A percentile compares a stretch with the other conserved stretches of the same genome.
These are phyloP conservation scores for Agrochola lota DNA, from an alignment of 2,888 invertebrate genomes.

Conservation along the genomic window DNA sequence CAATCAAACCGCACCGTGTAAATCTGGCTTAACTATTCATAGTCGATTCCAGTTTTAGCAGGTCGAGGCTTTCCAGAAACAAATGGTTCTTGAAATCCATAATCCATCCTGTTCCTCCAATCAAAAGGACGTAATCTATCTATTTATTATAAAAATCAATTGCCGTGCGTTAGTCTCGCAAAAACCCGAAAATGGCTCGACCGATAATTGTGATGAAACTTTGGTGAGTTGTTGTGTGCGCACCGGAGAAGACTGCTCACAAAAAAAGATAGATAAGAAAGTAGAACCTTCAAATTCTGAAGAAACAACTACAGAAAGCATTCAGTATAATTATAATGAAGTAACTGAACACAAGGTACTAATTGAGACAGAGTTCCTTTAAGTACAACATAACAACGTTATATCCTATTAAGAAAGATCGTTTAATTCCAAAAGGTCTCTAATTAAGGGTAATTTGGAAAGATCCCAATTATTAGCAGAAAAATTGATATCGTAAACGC, in stretches of 20 bases:
- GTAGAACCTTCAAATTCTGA: not conserved
- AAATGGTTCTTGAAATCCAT: not conserved
- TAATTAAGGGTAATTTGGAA: constrained; percentile 49
- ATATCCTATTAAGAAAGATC: constrained; percentile 25
- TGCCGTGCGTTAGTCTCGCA: no score
- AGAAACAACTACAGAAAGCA: not conserved
- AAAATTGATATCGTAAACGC: constrained; percentile 47
- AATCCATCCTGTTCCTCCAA: no score
- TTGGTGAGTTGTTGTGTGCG: no score
- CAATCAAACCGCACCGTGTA: no score
- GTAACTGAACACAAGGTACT: constrained; percentile 19
- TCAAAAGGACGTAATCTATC: not conserved
- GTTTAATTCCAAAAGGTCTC: constrained; percentile 42
- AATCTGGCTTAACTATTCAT: no score
- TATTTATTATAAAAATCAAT: no score
- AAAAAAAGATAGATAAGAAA: not conserved
- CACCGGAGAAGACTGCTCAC: no score
- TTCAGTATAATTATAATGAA: constrained; percentile 3
- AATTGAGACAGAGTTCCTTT: constrained; percentile 18
- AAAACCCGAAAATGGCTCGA: no score
- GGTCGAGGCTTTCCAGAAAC: no score
- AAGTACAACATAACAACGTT: constrained; percentile 21
- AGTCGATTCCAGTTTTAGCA: not conserved
- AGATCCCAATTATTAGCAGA: constrained; percentile 54
- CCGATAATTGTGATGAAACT: no score